Base-by-base conservation (phyloP, 2,113 vertebrate genomes). In the Mormyrus lacerda region DNA sequence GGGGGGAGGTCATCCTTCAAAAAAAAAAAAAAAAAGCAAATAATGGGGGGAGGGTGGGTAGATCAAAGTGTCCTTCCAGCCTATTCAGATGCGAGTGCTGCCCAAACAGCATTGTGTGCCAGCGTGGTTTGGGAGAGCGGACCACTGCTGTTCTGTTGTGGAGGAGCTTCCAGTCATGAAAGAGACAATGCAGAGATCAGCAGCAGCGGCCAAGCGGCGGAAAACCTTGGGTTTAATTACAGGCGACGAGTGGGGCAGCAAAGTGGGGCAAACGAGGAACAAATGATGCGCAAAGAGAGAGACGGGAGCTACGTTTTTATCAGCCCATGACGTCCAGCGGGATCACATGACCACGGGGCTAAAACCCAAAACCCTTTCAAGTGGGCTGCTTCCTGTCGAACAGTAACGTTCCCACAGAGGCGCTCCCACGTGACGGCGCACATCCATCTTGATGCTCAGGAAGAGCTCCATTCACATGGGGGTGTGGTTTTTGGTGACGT, bases 141-240 rank as follows among this genome's bases (percentile, higher is more conserved):
- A 95, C 96, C 96, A 95, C 94, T 93, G 94, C 94, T 92, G 94
- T 94, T 95, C 94, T 93, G 95, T 96, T 96, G 95, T 95, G 92
- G 95, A 93, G 95, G 96, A 95, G 95, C 96, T 95, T 94, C 94
- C 93, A 90, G 95, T 96, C 96, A 97, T 96, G 96, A 96, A 96
- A 96, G 95, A 94, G 93, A 97, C 96, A 97, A 96, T 96, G 92
- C 87, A 91, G 95, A 97, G 95, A 96, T 96, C 95, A 96, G 97
- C 94, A 95, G 95, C 96, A 95, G 94, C 95, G 95, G 95, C 95
- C 96, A 96, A 95, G 94, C 91, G 94, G 95, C 95, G 96, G 95
- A 96, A 4, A 96, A 96, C 89, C 94, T 95, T 95, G 44, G 69
- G 93, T 96, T 97, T 97, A 96, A 97, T 96, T 97, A 96, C 95